Base-by-base conservation (phyloP, 2,888 invertebrate genomes). In the Peribatodes rhomboidaria region DNA sequence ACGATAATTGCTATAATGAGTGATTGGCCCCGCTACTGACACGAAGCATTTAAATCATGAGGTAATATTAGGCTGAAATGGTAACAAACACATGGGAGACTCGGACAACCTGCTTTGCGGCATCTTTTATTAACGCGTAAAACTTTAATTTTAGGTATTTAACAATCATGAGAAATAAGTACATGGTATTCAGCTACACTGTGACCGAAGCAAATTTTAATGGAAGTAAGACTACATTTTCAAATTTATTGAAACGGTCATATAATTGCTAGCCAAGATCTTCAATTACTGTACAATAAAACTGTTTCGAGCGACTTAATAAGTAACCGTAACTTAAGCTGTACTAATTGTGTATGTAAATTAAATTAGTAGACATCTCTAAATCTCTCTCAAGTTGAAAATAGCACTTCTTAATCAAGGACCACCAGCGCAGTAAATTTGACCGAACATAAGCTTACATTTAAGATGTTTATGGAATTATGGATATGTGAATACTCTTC, bases 391-490 rank as follows among this genome's bases (percentile, higher is more conserved):
- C 61, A 49, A 58, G 44, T 65, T 52, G 53, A 60, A 66, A 61
- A 67, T 67, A 54, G 61, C 68, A 65, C 67, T 65, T 54, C 53
- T 57, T 57, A 58, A 67, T 67, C 65, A 72, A 59, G 69, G 83
- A 83, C 86, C 84, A 83, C 84, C 84, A 71, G 69, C 76, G 76
- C 71, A 63, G 78, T 69, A 61, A 73, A 73, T 74, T 70, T 69
- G 73, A 74, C 68, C 65, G 68, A 66, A 68, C 78, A 71, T 74
- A 69, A 56, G n/a, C 73, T 75, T 62, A 65, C 70, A 73, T 75
- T 65, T 69, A 80, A 78, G 73, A 72, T 73, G 75, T 76, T 77
- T 77, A 80, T 79, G 71, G 77, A 27, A 27, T 27, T 27, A 27
- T 27, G 27, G 27, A 27, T 72, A 76, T n/a, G n/a, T n/a, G n/a